Evolutionary conservation across 2,888 invertebrate genomes (phyloP).

Genomic region (Trimorus sp.): DNA sequence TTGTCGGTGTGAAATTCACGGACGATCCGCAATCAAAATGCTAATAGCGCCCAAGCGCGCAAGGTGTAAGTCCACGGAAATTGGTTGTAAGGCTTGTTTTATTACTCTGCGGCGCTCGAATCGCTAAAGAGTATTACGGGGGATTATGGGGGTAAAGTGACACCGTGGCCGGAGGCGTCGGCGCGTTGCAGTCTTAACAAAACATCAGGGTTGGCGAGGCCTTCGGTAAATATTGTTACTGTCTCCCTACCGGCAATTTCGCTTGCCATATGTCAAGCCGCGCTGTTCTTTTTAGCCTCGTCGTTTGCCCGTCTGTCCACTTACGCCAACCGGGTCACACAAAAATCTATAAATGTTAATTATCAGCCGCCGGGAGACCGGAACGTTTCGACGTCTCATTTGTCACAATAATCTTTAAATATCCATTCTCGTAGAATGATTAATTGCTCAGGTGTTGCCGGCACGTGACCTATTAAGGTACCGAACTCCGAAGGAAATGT

Average conservation of each 20-base stretch:
- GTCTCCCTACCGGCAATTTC: slow-evolving; percentile 79
- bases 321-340: slow-evolving; percentile 57
- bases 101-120: slow-evolving; percentile 73
- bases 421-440: too few species aligned
- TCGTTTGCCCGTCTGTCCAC: slow-evolving; percentile 60
- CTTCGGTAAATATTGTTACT: slow-evolving; percentile 82
- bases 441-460: too few species aligned
- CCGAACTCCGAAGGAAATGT: too few species aligned
- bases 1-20: slow-evolving; percentile 33
- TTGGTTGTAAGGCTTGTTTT: slow-evolving; percentile 78
- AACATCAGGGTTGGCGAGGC: slow-evolving; percentile 77
- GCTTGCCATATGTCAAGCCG: slow-evolving; percentile 78
- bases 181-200: slow-evolving; percentile 79
- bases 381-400: slow-evolving; percentile 46
- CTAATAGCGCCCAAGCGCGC: slow-evolving; percentile 77
- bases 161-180: slow-evolving; percentile 74
- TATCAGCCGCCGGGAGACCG: slow-evolving; percentile 17
- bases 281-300: slow-evolving; percentile 74
- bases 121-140: slow-evolving; percentile 79
- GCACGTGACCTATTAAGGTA: too few species aligned
- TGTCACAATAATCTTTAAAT: slow-evolving; percentile 5
- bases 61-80: slow-evolving; percentile 80
- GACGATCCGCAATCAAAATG: slow-evolving; percentile 79
- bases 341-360: slow-evolving; percentile 68
- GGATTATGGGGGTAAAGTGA: slow-evolving; percentile 80